Evolutionary conservation across 1,140 invertebrate genomes (phyloP), one percentile per base, ranked within the genome.

Genomic region (Acromyrmex echinatior): DNA sequence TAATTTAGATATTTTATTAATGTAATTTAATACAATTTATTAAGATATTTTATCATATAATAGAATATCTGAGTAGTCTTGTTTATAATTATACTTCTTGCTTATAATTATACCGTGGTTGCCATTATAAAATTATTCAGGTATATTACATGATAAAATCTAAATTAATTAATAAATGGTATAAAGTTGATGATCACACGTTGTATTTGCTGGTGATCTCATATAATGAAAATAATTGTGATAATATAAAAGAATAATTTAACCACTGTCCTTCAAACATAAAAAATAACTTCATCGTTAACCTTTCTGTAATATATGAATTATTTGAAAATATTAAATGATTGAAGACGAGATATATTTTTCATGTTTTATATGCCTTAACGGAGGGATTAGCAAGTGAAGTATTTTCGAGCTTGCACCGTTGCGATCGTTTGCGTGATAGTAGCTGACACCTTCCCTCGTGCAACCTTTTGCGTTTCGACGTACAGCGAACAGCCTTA

Each of bases 381-480:
- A 65, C 21, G 10, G 1, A 10, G 49, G 3, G 35, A 56, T 70
- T 80, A 1, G 62, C 9, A 56, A 16, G 18, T 21, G 14, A 49
- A 18, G 39, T 49, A 25, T 28, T 73, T 39, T 14, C 68, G 53
- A 74, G 21, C 6, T 18, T 53, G 25, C 25, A 58, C 21, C n/a
- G 35, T 62, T 35, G 68, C 65, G 16, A 39, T 10, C 53, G 71
- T 45, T 79, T 49, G 31, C 53, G 39, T 45, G 39, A 65, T 60
- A 39, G 12, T 14, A 62, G n/a, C 9, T 16, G 16, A 35, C 51
- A 10, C n/a, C 63, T n/a, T 45, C 35, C 7, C 6, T 49, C n/a
- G 16, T 74, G 35, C 58, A 45, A 66, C 53, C 53, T 58, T 62
- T 86, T 62, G 65, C 77, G 12, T 86, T 62, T 68, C 49, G 25